Base-by-base conservation (phyloP, 2,113 vertebrate genomes). In the Hiodon tergisus region DNA sequence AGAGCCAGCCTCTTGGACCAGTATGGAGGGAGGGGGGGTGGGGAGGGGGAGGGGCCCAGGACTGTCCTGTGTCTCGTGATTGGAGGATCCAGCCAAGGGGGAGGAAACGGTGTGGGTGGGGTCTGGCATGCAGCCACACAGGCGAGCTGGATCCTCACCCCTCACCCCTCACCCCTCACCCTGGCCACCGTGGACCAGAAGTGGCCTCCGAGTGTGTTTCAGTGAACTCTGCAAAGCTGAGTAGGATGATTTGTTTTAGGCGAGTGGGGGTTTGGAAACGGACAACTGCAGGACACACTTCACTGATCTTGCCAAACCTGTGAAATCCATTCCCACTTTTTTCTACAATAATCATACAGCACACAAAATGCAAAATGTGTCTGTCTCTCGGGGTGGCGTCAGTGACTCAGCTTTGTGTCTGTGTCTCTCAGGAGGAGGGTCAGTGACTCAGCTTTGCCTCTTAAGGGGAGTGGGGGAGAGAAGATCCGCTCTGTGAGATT, bases 161-260 rank as follows among this genome's bases (percentile, higher is more conserved):
- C 70, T 50, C 61, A 63, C 13, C 76, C 82, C 6, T 13, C 71
- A 51, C 46, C 54, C 63, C 57, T 53, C 76, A 80, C 77, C 73
- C 76, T 76, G 77, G 65, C 67, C 60, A 10, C 71, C 75, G 77
- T 71, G 78, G 77, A 75, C 78, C 69, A 74, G 81, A 76, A 67
- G 78, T 78, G 80, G 76, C 78, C 75, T 82, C 82, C 75, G 71
- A 59, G 75, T 76, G 81, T 83, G 72, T 81, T 85, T 83, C 73
- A 75, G 53, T 79, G 82, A 58, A 78, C 79, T 83, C 71, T 80
- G 68, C 66, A 6, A 67, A 74, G 65, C 69, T 80, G 78, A 7
- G 14, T 69, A 31, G 31, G 31, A 31, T 31, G 31, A 31, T 31
- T 31, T 31, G 31, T 31, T 31, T 31, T 31, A 31, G 31, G 31